These are phyloP conservation scores for Gibbula magus DNA, from an alignment of 2,888 invertebrate species.

Conservation along the genomic window DNA sequence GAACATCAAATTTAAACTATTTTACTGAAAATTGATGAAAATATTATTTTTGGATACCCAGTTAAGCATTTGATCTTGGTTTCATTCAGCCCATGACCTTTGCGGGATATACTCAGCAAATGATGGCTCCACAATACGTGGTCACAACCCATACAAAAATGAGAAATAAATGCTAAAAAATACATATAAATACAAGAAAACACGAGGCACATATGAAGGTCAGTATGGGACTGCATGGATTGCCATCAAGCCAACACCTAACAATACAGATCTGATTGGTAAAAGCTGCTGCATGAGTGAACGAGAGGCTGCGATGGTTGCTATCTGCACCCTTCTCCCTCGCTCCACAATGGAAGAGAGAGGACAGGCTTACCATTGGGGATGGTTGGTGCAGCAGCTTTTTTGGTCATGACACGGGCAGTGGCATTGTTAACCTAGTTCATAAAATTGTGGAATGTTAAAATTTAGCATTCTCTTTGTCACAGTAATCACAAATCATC, in stretches of 20 bases:
- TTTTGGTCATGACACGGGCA: constrained; percentile 99
- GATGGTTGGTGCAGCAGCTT: constrained; percentile 76
- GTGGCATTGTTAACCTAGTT: constrained; percentile 98
- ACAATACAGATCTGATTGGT: not conserved
- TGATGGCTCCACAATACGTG: constrained; percentile 17
- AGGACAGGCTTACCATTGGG: constrained; percentile 68
- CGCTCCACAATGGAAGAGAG: not conserved
- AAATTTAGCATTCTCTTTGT: constrained; percentile 11
- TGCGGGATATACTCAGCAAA: constrained; percentile 13
- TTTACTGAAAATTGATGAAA: too few species aligned
- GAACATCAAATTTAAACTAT: too few species aligned
- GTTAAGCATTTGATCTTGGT: constrained; percentile 2
- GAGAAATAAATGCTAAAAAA: not conserved
- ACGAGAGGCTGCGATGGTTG: not conserved
- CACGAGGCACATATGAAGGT: constrained; percentile 1
- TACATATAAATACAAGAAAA: constrained; percentile 22
- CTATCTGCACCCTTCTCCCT: constrained; percentile 19
- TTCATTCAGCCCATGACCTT: constrained; percentile 10
- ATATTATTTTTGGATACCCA: not conserved
- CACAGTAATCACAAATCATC: constrained; percentile 15
- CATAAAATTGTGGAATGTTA: constrained; percentile 66
- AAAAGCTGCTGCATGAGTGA: constrained; percentile 21
- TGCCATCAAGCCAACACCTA: constrained; percentile 1
- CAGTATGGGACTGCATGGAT: constrained; percentile 15
- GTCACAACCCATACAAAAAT: constrained; percentile 16